Percentiles rank a stretch among this genome's conserved stretches.
These are phyloP conservation scores for Staurois parvus DNA, from an alignment of 2,797 vertebrate genomes.

Conservation along the genomic window DNA sequence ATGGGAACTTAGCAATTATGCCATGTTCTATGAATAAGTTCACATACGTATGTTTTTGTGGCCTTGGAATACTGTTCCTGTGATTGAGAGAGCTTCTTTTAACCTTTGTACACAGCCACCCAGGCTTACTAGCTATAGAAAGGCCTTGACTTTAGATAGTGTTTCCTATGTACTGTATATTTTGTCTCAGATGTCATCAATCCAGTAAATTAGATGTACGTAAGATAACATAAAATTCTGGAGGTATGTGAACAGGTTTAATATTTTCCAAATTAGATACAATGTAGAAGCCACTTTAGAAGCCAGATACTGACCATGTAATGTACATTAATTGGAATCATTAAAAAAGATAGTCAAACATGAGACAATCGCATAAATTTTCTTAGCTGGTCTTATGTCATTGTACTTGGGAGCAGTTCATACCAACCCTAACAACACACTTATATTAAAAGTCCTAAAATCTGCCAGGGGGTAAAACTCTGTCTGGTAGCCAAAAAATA, in stretches of 20 bases:
- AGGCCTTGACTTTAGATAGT: neutral
- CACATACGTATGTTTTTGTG: too few relatives aligned
- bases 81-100: too few relatives aligned
- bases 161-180: neutral
- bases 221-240: neutral
- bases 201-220: neutral
- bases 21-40: too few relatives aligned
- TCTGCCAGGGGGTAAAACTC: neutral
- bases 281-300: neutral
- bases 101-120: too few relatives aligned
- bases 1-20: too few relatives aligned
- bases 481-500: neutral
- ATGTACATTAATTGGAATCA: neutral
- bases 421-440: neutral
- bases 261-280: neutral
- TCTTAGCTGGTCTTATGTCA: too few relatives aligned
- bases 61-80: too few relatives aligned
- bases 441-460: neutral
- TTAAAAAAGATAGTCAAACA: neutral
- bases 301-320: neutral
- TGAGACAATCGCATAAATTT: too few relatives aligned
- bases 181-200: neutral
- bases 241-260: too few relatives aligned
- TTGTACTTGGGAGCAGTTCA: neutral
- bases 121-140: too few relatives aligned